phyloP scores from a whole-genome alignment of 1,140 invertebrate genomes.

The Thaumatotibia leucotreta region DNA sequence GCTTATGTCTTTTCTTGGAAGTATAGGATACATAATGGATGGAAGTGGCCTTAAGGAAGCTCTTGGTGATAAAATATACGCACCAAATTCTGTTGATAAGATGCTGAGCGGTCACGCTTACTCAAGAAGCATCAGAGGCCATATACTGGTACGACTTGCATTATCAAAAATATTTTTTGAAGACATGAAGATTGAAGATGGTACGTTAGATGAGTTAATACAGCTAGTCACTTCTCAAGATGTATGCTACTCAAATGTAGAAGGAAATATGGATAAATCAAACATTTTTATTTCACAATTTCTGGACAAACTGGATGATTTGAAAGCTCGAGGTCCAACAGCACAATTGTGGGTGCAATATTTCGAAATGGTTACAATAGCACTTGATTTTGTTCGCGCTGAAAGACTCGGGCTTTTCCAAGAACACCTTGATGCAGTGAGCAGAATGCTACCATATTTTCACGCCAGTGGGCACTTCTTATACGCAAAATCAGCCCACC shows the following conservation, averaged over 20 bases:
- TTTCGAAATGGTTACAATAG: constrained; percentile 54
- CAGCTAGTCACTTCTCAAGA: constrained; percentile 35
- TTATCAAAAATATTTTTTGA: constrained; percentile 40
- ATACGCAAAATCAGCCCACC: constrained; percentile 65
- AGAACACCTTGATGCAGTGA: constrained; percentile 44
- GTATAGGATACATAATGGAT: constrained; percentile 59
- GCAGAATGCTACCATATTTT: constrained; percentile 67
- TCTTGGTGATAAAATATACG: constrained; percentile 43
- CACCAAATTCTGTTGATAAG: constrained; percentile 50
- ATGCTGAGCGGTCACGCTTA: constrained; percentile 47
- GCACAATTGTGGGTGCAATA: constrained; percentile 66
- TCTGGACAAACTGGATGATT: constrained; percentile 37
- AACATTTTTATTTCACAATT: constrained; percentile 41
- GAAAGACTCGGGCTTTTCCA: constrained; percentile 53
- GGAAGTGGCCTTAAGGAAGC: constrained; percentile 60
- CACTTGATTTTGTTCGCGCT: constrained; percentile 54
- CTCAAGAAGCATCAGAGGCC: constrained; percentile 50
- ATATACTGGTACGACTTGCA: constrained; percentile 43
- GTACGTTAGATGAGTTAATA: constrained; percentile 37
- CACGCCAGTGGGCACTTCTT: constrained; percentile 64
- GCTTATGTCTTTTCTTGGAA: constrained; percentile 58
- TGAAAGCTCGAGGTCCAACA: constrained; percentile 47
- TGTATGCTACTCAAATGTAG: constrained; percentile 41
- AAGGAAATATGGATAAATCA: constrained; percentile 38
- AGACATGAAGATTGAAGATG: constrained; percentile 32